Percentiles rank a stretch among this genome's conserved stretches.
Evolutionary conservation across 2,888 invertebrate genomes (phyloP).

Genomic region (Operophtera brumata): DNA sequence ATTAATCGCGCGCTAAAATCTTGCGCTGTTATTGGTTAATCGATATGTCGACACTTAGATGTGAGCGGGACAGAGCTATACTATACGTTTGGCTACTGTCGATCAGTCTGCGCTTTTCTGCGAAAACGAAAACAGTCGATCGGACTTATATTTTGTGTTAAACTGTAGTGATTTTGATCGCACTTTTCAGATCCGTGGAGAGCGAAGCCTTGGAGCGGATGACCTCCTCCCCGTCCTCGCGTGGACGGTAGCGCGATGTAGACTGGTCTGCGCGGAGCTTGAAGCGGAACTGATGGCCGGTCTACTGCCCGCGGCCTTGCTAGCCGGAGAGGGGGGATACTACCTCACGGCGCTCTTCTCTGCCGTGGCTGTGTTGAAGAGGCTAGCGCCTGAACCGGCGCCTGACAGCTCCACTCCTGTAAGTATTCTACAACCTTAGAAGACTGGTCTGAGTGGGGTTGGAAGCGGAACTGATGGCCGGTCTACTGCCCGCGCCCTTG

Average conservation of each 20-base stretch:
- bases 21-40: too few species aligned
- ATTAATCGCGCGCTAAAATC: too few species aligned
- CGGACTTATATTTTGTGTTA: too few species aligned
- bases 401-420: conserved; percentile 65
- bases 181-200: conserved; percentile 82
- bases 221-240: conserved; percentile 96
- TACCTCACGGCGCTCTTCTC: conserved; percentile 96
- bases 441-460: not conserved
- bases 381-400: conserved; percentile 75
- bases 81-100: too few species aligned
- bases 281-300: conserved; percentile 99
- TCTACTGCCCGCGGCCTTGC: conserved; percentile 92
- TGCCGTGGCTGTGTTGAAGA: conserved; percentile 93
- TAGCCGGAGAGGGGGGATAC: conserved; percentile 96
- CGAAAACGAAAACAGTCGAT: too few species aligned
- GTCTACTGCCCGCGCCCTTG: conserved; percentile 84
- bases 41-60: too few species aligned
- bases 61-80: too few species aligned
- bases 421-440: conserved; percentile 36
- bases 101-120: too few species aligned
- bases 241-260: conserved; percentile 94
- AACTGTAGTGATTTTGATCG: not conserved
- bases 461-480: not conserved
- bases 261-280: conserved; percentile 94
- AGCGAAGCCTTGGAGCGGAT: conserved; percentile 88